phyloP scores from a whole-genome alignment of 1,140 invertebrate genomes.

The Drosophila eugracilis region DNA sequence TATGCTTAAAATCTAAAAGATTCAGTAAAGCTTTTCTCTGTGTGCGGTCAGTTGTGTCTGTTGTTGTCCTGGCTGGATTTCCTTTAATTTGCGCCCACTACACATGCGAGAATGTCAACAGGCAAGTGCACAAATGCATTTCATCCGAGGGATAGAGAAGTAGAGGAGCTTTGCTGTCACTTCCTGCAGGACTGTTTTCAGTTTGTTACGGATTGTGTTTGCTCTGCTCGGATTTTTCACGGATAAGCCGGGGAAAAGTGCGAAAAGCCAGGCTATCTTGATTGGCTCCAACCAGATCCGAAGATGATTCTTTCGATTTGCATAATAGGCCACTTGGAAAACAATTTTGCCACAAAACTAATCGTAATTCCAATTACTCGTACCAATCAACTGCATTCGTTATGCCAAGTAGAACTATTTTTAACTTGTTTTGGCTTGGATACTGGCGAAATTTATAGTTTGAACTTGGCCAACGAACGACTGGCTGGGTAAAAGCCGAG shows the following conservation, averaged over 20 bases:
- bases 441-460: conserved; percentile 57
- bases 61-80: conserved; percentile 43
- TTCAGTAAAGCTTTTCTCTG: background rate
- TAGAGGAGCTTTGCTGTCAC: conserved; percentile 20
- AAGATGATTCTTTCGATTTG: conserved; percentile 19
- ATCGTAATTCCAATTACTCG: conserved; percentile 39
- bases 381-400: conserved; percentile 22
- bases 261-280: conserved; percentile 28
- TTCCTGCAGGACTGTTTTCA: conserved; percentile 44
- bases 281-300: background rate
- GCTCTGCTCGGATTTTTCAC: conserved; percentile 27
- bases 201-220: conserved; percentile 17
- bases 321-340: conserved; percentile 41
- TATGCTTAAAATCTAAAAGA: background rate
- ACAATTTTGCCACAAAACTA: conserved; percentile 32
- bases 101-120: conserved; percentile 65
- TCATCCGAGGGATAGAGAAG: background rate
- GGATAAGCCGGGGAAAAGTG: conserved; percentile 38
- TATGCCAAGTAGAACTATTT: conserved; percentile 25
- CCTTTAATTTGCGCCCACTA: conserved; percentile 63
- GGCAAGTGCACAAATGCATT: conserved; percentile 68
- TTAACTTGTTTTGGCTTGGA: conserved; percentile 34
- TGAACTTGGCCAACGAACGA: conserved; percentile 35
- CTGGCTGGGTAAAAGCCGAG: background rate
- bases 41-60: conserved; percentile 13